phyloP scores from a whole-genome alignment of 2,888 invertebrate species.

The Trypoxylon attenuatum region DNA sequence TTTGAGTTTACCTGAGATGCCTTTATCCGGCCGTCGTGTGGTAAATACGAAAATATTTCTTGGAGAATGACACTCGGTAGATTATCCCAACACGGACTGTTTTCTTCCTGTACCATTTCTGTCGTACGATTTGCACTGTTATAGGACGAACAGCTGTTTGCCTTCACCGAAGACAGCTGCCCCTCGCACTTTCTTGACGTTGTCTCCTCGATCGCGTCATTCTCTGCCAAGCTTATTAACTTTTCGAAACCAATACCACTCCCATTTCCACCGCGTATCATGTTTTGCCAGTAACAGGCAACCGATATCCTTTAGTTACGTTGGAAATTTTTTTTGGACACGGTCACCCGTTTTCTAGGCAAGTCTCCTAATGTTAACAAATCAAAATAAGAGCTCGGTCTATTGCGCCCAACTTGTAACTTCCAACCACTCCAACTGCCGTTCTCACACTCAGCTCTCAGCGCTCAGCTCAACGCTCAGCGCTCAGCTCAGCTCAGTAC shows the following conservation, averaged over 20 bases:
- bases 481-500: conserved; percentile 3
- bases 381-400: conserved; percentile 45
- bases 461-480: background rate
- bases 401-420: conserved; percentile 45
- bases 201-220: conserved; percentile 35
- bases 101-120: conserved; percentile 67
- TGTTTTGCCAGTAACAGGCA: conserved; percentile 36
- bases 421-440: conserved; percentile 37
- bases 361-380: conserved; percentile 40
- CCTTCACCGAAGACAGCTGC: conserved; percentile 57
- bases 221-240: conserved; percentile 27
- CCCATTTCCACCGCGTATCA: conserved; percentile 50
- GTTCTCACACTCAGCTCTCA: conserved; percentile 2
- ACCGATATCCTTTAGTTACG: conserved; percentile 21
- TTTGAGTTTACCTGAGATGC: conserved; percentile 67
- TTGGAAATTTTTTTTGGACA: conserved; percentile 19
- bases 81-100: conserved; percentile 71
- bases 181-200: conserved; percentile 57
- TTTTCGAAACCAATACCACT: conserved; percentile 30
- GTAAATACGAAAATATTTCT: conserved; percentile 73
- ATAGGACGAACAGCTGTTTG: conserved; percentile 66
- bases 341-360: conserved; percentile 23
- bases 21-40: conserved; percentile 66
- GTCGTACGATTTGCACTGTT: conserved; percentile 49
- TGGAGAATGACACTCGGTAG: conserved; percentile 74